phyloP scores from a whole-genome alignment of 2,888 invertebrate species.

The Odontocolon sp. region DNA sequence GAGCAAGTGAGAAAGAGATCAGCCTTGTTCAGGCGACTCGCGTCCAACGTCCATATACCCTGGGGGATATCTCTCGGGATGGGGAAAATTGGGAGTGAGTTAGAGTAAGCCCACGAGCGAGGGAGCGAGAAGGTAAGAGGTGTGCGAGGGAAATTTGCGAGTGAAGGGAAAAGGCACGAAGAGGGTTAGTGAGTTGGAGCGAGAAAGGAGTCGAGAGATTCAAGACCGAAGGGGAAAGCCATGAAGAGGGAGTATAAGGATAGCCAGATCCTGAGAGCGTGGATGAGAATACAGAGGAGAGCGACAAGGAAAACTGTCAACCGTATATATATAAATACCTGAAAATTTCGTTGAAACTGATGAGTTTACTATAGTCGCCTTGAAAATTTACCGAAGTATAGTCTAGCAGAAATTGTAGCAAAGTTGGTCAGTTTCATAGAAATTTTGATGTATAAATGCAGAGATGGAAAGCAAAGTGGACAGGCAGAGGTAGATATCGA shows the following conservation, averaged over 20 bases:
- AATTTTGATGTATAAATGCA: constrained; percentile 43
- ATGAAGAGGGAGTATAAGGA: constrained; percentile 44
- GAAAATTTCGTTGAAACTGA: too few species aligned
- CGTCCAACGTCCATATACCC: constrained; percentile 55
- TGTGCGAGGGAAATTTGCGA: constrained; percentile 54
- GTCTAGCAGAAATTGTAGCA: neutral
- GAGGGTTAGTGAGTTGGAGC: constrained; percentile 28
- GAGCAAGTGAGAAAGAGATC: constrained; percentile 43
- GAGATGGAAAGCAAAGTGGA: constrained; percentile 35
- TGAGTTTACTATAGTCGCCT: constrained; percentile 12
- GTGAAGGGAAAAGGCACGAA: constrained; percentile 48
- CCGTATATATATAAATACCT: too few species aligned
- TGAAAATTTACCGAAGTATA: constrained; percentile 12
- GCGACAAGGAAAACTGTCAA: neutral
- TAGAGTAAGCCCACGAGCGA: too few species aligned
- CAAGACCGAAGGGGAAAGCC: constrained; percentile 21
- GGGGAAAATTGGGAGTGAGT: constrained; percentile 54
- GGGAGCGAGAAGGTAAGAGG: constrained; percentile 33
- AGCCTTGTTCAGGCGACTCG: constrained; percentile 48
- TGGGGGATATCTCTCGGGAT: constrained; percentile 56
- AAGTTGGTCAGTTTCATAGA: constrained; percentile 13
- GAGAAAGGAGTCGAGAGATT: constrained; percentile 49
- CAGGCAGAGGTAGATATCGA: neutral
- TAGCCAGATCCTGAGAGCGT: constrained; percentile 27
- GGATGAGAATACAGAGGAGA: constrained; percentile 36